phyloP scores from a whole-genome alignment of 2,888 invertebrate genomes.

The Eumerus sabulonum region DNA sequence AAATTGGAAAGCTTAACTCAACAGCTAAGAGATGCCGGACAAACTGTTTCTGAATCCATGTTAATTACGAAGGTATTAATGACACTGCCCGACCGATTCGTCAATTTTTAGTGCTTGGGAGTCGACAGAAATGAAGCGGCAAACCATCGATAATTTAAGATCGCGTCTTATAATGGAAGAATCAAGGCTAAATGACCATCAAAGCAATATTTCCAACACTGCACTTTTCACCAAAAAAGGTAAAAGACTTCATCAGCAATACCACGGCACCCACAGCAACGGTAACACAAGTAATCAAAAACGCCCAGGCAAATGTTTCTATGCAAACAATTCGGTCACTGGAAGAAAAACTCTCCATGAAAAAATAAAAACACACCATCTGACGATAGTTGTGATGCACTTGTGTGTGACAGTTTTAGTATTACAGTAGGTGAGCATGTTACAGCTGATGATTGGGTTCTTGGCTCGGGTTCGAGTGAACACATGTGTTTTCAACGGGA shows the following conservation, averaged over 20 bases:
- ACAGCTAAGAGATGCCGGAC: constrained; percentile 45
- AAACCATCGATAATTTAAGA: neutral
- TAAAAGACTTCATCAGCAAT: constrained; percentile 4
- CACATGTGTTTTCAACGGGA: neutral
- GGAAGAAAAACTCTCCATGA: neutral
- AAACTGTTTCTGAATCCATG: constrained; percentile 14
- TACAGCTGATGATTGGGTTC: neutral
- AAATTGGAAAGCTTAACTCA: constrained; percentile 48
- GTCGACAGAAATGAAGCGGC: constrained; percentile 4
- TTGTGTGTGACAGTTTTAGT: neutral
- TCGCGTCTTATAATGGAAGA: neutral
- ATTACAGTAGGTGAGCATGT: neutral
- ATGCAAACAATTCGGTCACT: constrained; percentile 5
- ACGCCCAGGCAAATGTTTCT: constrained; percentile 1
- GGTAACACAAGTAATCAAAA: neutral
- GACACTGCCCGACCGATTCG: neutral
- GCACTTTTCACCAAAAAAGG: constrained; percentile 9
- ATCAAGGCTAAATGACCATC: neutral
- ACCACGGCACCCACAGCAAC: neutral
- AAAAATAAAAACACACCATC: neutral
- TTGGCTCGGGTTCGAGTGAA: constrained; percentile 5
- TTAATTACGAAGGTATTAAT: neutral
- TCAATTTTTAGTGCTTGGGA: constrained; percentile 5
- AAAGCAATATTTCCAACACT: constrained; percentile 1
- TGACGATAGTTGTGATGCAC: neutral